These are phyloP conservation scores for Drosophila pseudotalamancana DNA, from an alignment of 2,888 invertebrate genomes.

Conservation along the genomic window DNA sequence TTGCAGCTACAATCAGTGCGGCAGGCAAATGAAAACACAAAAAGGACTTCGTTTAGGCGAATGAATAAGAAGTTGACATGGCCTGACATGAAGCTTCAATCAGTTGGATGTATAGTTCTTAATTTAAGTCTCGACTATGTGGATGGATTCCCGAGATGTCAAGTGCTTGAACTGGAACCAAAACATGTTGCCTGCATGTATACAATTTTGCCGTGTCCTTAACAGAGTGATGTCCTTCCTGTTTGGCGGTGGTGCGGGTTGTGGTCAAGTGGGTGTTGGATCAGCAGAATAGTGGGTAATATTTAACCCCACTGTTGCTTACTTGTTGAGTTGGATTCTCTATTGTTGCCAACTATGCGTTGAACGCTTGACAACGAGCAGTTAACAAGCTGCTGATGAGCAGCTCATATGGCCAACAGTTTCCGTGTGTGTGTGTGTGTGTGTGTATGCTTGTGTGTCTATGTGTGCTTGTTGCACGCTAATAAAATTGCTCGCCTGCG, in stretches of 20 bases:
- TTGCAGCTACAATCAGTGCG: slow-evolving; percentile 4
- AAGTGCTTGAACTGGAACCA: slow-evolving; percentile 20
- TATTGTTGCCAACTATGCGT: slow-evolving; percentile 38
- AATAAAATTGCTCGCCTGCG: slow-evolving; percentile 35
- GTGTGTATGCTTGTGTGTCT: neutral
- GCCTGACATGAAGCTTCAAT: slow-evolving; percentile 21
- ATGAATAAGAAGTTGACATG: neutral
- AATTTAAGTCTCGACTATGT: slow-evolving; percentile 14
- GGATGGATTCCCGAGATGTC: slow-evolving; percentile 6
- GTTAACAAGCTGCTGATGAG: slow-evolving; percentile 60
- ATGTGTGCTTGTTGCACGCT: slow-evolving; percentile 19
- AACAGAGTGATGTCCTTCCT: slow-evolving; percentile 26
- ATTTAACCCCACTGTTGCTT: neutral
- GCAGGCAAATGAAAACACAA: slow-evolving; percentile 14
- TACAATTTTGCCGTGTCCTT: slow-evolving; percentile 30
- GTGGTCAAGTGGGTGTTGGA: slow-evolving; percentile 12
- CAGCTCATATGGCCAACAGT: slow-evolving; percentile 25
- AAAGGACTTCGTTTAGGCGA: neutral
- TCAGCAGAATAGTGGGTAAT: neutral
- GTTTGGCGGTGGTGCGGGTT: slow-evolving; percentile 22
- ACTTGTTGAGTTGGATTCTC: slow-evolving; percentile 25
- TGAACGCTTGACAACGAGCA: slow-evolving; percentile 44
- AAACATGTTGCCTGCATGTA: slow-evolving; percentile 28
- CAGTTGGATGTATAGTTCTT: slow-evolving; percentile 23
- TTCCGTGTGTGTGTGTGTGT: neutral